phyloP scores from a whole-genome alignment of 2,113 vertebrate genomes.

The Trinectes maculatus region DNA sequence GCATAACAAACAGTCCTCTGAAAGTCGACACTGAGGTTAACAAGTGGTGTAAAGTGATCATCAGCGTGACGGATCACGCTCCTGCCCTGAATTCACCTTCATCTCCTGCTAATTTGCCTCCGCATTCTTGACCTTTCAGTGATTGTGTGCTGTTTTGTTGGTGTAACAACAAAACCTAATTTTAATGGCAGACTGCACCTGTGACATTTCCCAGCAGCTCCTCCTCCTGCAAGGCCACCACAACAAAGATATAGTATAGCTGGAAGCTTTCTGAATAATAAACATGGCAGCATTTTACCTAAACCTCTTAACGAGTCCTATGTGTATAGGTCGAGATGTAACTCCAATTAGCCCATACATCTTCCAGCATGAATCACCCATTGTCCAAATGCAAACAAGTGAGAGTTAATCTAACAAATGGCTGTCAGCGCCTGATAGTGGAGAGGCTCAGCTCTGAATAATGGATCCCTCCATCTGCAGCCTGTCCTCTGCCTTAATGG shows the following conservation, averaged over 20 bases:
- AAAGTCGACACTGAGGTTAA: constrained; percentile 4
- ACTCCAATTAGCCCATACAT: constrained; percentile 38
- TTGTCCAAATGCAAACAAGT: constrained; percentile 62
- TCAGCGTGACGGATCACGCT: neutral
- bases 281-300: neutral
- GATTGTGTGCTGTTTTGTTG: constrained; percentile 1
- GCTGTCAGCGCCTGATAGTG: constrained; percentile 55
- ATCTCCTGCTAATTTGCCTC: constrained; percentile 5
- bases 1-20: neutral
- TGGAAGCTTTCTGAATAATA: constrained; percentile 44
- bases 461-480: constrained; percentile 66
- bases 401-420: constrained; percentile 79
- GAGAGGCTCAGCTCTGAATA: constrained; percentile 69
- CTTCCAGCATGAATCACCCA: constrained; percentile 29
- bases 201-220: constrained; percentile 39
- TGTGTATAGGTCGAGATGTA: constrained; percentile 4
- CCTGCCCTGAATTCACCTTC: neutral
- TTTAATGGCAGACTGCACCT: constrained; percentile 20
- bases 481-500: constrained; percentile 49
- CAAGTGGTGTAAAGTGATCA: neutral
- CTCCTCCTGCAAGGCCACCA: neutral
- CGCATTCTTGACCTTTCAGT: neutral
- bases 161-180: neutral
- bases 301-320: neutral
- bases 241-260: constrained; percentile 9